These are phyloP conservation scores for Malacosoma neustria DNA, from an alignment of 2,888 invertebrate genomes.

Conservation along the genomic window DNA sequence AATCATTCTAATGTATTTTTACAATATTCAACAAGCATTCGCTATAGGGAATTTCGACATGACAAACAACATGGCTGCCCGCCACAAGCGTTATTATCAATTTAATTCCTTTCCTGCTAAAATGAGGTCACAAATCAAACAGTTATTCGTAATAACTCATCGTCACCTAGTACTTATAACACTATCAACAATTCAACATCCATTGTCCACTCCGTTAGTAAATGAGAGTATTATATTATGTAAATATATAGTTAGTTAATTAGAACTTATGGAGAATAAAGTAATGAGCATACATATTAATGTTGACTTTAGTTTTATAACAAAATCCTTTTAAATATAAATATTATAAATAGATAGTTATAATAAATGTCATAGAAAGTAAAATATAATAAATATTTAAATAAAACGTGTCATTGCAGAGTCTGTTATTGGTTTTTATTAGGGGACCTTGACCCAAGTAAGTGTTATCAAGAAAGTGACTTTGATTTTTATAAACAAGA, in stretches of 20 bases:
- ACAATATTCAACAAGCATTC: too few species aligned
- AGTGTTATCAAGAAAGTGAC: constrained; percentile 4
- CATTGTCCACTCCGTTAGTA: not conserved
- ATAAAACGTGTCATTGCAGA: constrained; percentile 26
- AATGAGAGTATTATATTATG: not conserved
- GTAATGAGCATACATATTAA: too few species aligned
- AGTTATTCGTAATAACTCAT: constrained; percentile 25
- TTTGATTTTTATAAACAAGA: not conserved
- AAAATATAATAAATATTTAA: too few species aligned
- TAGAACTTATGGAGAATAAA: too few species aligned
- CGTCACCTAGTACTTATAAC: not conserved
- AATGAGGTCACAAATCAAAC: constrained; percentile 68
- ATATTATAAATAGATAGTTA: too few species aligned
- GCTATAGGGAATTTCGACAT: constrained; percentile 18
- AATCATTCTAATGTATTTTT: too few species aligned
- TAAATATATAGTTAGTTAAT: not conserved
- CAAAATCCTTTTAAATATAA: too few species aligned
- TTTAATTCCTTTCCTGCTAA: constrained; percentile 66
- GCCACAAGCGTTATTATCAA: constrained; percentile 52
- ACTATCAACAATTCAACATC: not conserved
- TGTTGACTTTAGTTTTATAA: too few species aligned
- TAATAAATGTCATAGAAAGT: too few species aligned
- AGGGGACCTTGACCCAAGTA: constrained; percentile 3
- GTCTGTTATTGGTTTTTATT: constrained; percentile 6
- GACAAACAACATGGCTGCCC: constrained; percentile 40